Base-by-base conservation (phyloP, 2,113 vertebrate genomes). In the Sinosuthora webbiana region DNA sequence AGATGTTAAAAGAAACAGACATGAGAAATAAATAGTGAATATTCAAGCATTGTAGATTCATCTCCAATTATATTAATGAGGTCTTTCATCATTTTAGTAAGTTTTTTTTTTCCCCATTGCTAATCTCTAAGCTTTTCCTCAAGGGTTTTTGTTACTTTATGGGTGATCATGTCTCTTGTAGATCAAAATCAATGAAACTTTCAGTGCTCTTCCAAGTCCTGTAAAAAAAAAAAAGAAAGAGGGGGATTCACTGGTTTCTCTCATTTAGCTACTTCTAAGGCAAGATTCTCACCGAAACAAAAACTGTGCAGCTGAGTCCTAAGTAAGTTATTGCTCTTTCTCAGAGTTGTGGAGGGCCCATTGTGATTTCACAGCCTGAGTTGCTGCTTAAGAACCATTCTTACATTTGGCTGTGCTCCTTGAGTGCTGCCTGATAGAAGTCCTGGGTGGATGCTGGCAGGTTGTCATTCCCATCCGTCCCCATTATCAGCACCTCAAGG, bases 391-490 rank as follows among this genome's bases (percentile, higher is more conserved):
- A 56, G 56, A 74, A 25, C 30, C 2, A 2, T 78, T 76, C 83
- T 83, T 87, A 98, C 64, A 30, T 96, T 98, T 95, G 68, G 90
- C 75, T 74, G 95, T 94, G 71, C 74, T 98, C 97, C 75, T 98
- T 97, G 76, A 98, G 97, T 42, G 97, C 96, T 47, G 97, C 97
- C 78, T 98, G 97, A 89, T 98, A 98, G 91, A 98, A 96, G n/a
- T 97, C 92, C 84, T 98, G 98, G 49, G 96, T 97, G 87, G 98
- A 96, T 55, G 95, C 97, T 63, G 98, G 98, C 53, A 93, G 93
- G 93, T 97, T 99, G 75, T 98, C 98, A 19, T 98, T 98, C 82
- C 98, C 95, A 31, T 98, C 98, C 11, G 95, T 96, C 79, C 98
- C 98, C 93, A 88, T 97, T 86, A 98, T 97, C 78, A 97, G 96